Conservation (phyloP, 2,113 vertebrate genomes). For the Columba janthina region DNA sequence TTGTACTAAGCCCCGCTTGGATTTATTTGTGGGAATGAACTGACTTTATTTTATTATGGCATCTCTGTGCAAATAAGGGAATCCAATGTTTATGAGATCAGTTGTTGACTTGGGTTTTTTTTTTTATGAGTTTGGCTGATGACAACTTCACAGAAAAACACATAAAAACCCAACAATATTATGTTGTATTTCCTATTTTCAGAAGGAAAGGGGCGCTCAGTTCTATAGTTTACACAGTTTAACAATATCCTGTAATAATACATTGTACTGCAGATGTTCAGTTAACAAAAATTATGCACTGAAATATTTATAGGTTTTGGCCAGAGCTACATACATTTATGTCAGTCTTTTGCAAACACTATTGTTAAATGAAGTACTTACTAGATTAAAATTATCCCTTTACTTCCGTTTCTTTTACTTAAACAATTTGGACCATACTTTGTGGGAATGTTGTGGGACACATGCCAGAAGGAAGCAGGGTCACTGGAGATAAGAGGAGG, state of each 20-base stretch:
- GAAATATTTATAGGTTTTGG: slow-evolving; percentile 34
- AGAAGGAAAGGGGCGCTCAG: not conserved
- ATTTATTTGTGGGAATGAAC: not conserved
- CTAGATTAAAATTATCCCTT: not conserved
- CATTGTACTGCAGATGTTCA: slow-evolving; percentile 36
- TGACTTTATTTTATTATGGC: not conserved
- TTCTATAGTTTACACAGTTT: not conserved
- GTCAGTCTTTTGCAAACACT: not conserved
- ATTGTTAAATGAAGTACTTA: slow-evolving; percentile 25
- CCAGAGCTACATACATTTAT: not conserved
- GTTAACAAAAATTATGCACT: slow-evolving; percentile 20
- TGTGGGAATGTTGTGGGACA: not conserved
- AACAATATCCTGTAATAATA: slow-evolving; percentile 29
- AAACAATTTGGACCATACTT: not conserved
- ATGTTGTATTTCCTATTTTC: slow-evolving; percentile 2
- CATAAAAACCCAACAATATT: not conserved
- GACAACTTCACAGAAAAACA: not conserved
- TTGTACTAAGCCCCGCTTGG: not conserved
- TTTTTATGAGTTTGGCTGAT: not conserved
- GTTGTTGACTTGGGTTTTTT: not conserved
- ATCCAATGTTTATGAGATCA: not conserved
- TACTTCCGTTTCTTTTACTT: slow-evolving; percentile 12
- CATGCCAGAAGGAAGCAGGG: slow-evolving; percentile 7
- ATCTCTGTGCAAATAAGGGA: not conserved
- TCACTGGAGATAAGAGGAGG: not conserved